Conservation (phyloP, 2,797 vertebrate species). For the Mormyrops boulengeri region DNA sequence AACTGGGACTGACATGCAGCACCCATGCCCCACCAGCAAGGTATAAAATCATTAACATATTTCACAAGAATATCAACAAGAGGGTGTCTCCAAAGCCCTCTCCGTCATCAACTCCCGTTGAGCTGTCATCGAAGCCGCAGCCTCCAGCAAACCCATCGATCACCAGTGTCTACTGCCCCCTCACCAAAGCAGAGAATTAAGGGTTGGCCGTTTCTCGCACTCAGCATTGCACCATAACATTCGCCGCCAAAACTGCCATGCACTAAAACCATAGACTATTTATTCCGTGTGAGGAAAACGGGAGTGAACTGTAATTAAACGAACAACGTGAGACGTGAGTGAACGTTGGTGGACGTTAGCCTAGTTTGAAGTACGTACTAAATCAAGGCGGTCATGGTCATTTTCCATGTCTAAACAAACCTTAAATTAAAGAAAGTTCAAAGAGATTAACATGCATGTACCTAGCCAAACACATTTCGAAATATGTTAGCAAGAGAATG, state of each 20-base stretch:
- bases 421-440: not conserved
- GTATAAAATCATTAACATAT: not conserved
- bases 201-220: not conserved
- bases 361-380: not conserved
- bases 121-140: not conserved
- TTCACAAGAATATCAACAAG: not conserved
- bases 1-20: not conserved
- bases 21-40: not conserved
- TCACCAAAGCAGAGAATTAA: not conserved
- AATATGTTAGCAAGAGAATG: not conserved
- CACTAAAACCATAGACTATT: not conserved
- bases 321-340: not conserved
- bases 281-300: not conserved
- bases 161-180: not conserved
- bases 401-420: constrained; percentile 1
- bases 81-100: not conserved
- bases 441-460: not conserved
- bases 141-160: not conserved
- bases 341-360: not conserved
- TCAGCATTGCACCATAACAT: not conserved
- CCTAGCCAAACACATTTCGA: not conserved
- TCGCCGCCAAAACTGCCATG: not conserved
- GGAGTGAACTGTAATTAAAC: not conserved
- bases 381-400: not conserved
- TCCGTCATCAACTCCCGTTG: not conserved